Evolutionary conservation across 2,888 invertebrate species (phyloP).

Genomic region (Phalera bucephala): DNA sequence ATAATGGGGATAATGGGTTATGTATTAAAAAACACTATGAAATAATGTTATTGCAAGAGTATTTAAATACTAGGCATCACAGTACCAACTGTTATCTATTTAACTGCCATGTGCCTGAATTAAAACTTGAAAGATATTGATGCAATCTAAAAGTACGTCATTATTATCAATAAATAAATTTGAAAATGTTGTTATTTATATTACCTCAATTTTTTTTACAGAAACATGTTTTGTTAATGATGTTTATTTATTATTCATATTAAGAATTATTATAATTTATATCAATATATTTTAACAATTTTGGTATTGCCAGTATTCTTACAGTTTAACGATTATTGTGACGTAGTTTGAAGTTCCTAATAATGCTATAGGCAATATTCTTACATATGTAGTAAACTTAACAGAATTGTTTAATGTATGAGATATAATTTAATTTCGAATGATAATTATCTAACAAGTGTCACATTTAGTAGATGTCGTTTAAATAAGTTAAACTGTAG

Average conservation of each 20-base stretch:
- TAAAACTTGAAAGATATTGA: conserved; percentile 14
- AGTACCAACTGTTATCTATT: conserved; percentile 42
- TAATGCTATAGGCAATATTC: background rate
- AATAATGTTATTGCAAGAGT: conserved; percentile 41
- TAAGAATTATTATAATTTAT: conserved; percentile 3
- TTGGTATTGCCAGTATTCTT: conserved; percentile 37
- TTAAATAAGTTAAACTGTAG: conserved; percentile 61
- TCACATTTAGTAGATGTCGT: conserved; percentile 7
- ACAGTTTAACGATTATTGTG: conserved; percentile 47
- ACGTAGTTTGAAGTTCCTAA: conserved; percentile 6
- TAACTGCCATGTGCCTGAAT: conserved; percentile 42
- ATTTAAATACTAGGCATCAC: conserved; percentile 47
- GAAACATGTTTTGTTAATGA: conserved; percentile 13
- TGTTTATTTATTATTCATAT: conserved; percentile 13
- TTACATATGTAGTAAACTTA: no score
- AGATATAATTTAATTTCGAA: background rate
- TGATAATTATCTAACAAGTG: background rate
- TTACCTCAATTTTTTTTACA: conserved; percentile 19
- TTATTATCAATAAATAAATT: background rate
- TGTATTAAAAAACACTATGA: conserved; percentile 37
- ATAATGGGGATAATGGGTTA: conserved; percentile 36
- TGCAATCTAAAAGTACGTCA: conserved; percentile 12
- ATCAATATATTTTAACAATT: background rate
- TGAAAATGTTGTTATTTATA: conserved; percentile 4
- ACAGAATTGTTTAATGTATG: no score